A percentile compares a stretch with the other conserved stretches of the same genome.
Conservation (phyloP, 1,140 invertebrate species). For the Pseudobourletiella spinata region DNA sequence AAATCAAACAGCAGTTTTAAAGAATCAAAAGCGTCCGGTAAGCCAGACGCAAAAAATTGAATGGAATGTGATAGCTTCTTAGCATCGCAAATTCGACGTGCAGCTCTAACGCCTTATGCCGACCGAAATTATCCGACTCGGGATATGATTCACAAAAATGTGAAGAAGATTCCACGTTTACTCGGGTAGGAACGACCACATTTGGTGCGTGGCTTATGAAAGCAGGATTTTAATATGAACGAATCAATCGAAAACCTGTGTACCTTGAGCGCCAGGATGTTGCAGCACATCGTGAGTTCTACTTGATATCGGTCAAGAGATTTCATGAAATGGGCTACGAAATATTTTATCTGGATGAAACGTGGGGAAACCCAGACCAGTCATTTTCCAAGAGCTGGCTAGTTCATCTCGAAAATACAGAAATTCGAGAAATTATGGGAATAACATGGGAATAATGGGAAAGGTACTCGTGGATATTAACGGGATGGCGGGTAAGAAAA, state of each 20-base stretch:
- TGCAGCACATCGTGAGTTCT: constrained; percentile 4
- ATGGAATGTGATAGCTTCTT: background rate
- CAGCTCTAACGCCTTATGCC: constrained; percentile 6
- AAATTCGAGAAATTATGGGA: background rate
- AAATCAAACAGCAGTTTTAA: too few relatives aligned
- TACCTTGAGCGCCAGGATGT: constrained; percentile 17
- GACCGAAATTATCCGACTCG: constrained; percentile 7
- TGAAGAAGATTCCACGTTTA: background rate
- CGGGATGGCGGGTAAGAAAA: background rate
- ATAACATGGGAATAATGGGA: background rate
- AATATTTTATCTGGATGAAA: constrained; percentile 12
- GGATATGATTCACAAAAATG: background rate
- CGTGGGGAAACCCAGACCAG: constrained; percentile 9
- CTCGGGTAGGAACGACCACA: background rate
- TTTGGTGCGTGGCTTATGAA: constrained; percentile 10
- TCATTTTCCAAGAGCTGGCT: background rate
- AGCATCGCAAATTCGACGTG: constrained; percentile 4
- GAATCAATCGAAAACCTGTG: constrained; percentile 8
- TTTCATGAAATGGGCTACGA: background rate
- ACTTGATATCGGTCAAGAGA: background rate
- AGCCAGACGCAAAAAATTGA: too few relatives aligned
- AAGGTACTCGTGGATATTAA: background rate
- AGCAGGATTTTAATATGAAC: constrained; percentile 6
- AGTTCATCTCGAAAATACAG: background rate
- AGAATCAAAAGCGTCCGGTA: too few relatives aligned